Conservation (phyloP, 2,113 vertebrate genomes). For the Osmerus mordax region DNA sequence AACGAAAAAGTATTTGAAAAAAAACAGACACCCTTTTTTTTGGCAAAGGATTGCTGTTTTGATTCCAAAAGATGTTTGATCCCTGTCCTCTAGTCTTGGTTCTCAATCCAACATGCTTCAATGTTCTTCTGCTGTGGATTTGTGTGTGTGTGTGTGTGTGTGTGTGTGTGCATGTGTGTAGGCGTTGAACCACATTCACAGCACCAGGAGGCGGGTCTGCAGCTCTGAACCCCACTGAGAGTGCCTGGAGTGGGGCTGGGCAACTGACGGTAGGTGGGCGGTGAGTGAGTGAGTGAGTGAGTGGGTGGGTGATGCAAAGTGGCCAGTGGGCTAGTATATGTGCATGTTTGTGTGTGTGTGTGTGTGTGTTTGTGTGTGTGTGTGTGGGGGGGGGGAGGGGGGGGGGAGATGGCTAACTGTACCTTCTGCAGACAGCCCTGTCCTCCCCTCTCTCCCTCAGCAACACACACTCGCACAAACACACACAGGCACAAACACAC, state of each 20-base stretch:
- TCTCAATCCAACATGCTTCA: neutral
- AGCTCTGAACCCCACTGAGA: rapidly evolving
- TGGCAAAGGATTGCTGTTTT: neutral
- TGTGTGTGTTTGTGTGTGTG: conserved; percentile 18
- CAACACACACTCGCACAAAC: conserved; percentile 18
- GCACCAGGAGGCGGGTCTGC: conserved; percentile 7
- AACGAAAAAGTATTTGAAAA: too few relatives aligned
- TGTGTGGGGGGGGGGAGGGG: neutral
- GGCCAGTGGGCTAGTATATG: conserved; percentile 6
- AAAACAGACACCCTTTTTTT: neutral
- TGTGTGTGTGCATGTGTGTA: neutral
- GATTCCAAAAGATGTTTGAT: neutral
- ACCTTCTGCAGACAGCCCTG: neutral
- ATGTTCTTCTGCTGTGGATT: neutral
- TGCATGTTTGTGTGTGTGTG: too few relatives aligned
- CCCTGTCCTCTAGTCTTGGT: neutral
- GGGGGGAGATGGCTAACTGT: neutral
- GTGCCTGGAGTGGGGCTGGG: conserved; percentile 7
- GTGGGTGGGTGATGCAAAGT: conserved; percentile 6
- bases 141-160: neutral
- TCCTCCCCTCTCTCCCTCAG: neutral
- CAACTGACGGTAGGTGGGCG: conserved; percentile 18
- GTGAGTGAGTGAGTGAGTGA: conserved; percentile 6
- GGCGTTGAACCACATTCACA: too few relatives aligned
- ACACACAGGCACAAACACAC: too few relatives aligned